Evolutionary conservation across 92 coral and sea anemone species (phyloP).

Genomic region (Parazoanthus atlanticus): DNA sequence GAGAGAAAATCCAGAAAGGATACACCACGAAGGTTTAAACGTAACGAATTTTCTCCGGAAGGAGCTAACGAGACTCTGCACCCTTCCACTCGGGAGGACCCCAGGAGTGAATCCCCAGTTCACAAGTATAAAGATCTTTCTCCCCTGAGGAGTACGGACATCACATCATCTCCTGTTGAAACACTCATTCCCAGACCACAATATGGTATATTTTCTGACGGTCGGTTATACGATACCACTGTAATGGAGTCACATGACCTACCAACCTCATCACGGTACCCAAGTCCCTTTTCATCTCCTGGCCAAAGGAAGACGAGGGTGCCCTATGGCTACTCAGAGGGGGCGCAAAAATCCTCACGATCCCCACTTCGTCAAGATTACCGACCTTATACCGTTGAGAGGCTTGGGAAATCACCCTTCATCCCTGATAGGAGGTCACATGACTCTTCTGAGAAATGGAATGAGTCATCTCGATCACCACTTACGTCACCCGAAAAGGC

Average conservation of each 20-base stretch:
- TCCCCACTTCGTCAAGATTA: background rate
- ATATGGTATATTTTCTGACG: slow-evolving; percentile 27
- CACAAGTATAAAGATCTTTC: slow-evolving; percentile 38
- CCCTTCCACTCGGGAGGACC: slow-evolving; percentile 47
- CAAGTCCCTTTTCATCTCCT: slow-evolving; percentile 34
- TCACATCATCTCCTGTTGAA: slow-evolving; percentile 27
- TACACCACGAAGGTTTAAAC: slow-evolving; percentile 66
- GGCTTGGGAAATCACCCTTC: background rate
- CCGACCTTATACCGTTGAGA: background rate
- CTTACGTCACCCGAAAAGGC: background rate
- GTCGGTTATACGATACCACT: slow-evolving; percentile 31
- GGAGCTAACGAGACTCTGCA: slow-evolving; percentile 47
- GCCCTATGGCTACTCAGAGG: background rate
- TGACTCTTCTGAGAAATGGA: background rate
- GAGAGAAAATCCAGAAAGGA: slow-evolving; percentile 49
- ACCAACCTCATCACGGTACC: slow-evolving; percentile 10
- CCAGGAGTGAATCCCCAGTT: slow-evolving; percentile 47
- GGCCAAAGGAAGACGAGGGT: background rate
- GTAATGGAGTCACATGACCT: background rate
- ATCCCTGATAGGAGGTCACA: background rate
- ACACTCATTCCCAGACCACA: slow-evolving; percentile 34
- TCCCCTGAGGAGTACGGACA: slow-evolving; percentile 35
- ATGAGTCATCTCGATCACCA: background rate
- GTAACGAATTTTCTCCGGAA: slow-evolving; percentile 36
- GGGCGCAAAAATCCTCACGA: background rate